A percentile compares a stretch with the other conserved stretches of the same genome.
These are phyloP conservation scores for Gobio gobio DNA, from an alignment of 2,113 vertebrate species.

Conservation along the genomic window DNA sequence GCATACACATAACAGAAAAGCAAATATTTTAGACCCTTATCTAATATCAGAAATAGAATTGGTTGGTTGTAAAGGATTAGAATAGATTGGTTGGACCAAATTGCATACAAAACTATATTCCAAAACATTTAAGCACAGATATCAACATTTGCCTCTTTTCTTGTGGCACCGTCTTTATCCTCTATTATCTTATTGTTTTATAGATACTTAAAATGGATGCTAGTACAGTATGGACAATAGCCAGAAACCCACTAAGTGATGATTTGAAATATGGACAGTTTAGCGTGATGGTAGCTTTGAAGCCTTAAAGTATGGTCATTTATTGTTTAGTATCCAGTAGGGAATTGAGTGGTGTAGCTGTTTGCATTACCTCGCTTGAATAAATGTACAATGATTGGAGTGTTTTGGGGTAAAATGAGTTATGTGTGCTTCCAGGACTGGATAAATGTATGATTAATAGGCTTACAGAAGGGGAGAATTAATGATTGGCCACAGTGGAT, in stretches of 20 bases:
- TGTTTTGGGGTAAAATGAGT: constrained; percentile 24
- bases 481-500: constrained; percentile 45
- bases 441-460: constrained; percentile 38
- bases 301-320: constrained; percentile 5
- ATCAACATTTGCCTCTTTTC: too few relatives aligned
- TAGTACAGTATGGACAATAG: not conserved
- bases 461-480: constrained; percentile 35
- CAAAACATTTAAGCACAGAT: too few relatives aligned
- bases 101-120: too few relatives aligned
- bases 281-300: not conserved
- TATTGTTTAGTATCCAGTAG: constrained; percentile 8
- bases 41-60: not conserved
- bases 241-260: constrained; percentile 14
- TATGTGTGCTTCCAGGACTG: constrained; percentile 31
- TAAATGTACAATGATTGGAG: constrained; percentile 35
- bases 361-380: constrained; percentile 15
- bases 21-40: not conserved
- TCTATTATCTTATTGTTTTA: constrained; percentile 2
- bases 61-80: not conserved
- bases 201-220: not conserved
- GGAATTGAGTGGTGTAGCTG: constrained; percentile 2
- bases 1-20: constrained; percentile 25
- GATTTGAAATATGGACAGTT: not conserved
- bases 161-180: too few relatives aligned
- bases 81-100: too few relatives aligned